These are phyloP conservation scores for Pempheris klunzingeri DNA, from an alignment of 2,797 vertebrate genomes.

Conservation along the genomic window DNA sequence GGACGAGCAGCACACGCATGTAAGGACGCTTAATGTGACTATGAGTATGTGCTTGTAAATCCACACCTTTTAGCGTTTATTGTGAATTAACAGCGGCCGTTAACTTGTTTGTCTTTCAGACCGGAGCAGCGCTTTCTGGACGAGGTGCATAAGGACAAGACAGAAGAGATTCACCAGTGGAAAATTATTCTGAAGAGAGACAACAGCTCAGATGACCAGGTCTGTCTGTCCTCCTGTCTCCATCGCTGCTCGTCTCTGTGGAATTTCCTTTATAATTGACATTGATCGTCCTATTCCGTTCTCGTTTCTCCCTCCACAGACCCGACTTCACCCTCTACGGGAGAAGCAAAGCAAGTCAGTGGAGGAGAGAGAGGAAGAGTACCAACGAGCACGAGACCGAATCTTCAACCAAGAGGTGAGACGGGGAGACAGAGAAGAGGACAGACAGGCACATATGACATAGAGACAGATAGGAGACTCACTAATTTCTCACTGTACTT, in stretches of 20 bases:
- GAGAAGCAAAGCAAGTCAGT: slow-evolving; percentile 96
- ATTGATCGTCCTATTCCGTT: slow-evolving; percentile 66
- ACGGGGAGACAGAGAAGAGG: slow-evolving; percentile 24
- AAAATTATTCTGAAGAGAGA: slow-evolving; percentile 96
- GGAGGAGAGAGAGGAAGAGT: slow-evolving; percentile 98
- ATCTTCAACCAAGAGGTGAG: slow-evolving; percentile 97
- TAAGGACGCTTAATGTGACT: slow-evolving; percentile 73
- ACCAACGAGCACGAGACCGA: slow-evolving; percentile 94
- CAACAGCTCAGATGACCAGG: slow-evolving; percentile 96
- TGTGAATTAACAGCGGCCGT: slow-evolving; percentile 15
- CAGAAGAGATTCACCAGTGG: slow-evolving; percentile 93
- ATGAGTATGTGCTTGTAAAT: neutral
- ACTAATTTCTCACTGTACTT: slow-evolving; percentile 77
- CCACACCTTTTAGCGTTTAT: neutral
- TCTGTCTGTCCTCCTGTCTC: slow-evolving; percentile 43
- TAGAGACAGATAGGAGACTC: slow-evolving; percentile 33
- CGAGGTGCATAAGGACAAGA: slow-evolving; percentile 93
- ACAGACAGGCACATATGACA: slow-evolving; percentile 29
- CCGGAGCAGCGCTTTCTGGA: slow-evolving; percentile 94
- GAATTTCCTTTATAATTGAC: slow-evolving; percentile 46
- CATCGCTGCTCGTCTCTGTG: slow-evolving; percentile 31
- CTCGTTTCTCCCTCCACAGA: slow-evolving; percentile 86
- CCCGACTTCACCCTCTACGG: slow-evolving; percentile 90
- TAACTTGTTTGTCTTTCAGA: slow-evolving; percentile 83
- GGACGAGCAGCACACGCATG: slow-evolving; percentile 95